Base-by-base conservation (phyloP, 2,888 invertebrate genomes). In the Cinara cedri region DNA sequence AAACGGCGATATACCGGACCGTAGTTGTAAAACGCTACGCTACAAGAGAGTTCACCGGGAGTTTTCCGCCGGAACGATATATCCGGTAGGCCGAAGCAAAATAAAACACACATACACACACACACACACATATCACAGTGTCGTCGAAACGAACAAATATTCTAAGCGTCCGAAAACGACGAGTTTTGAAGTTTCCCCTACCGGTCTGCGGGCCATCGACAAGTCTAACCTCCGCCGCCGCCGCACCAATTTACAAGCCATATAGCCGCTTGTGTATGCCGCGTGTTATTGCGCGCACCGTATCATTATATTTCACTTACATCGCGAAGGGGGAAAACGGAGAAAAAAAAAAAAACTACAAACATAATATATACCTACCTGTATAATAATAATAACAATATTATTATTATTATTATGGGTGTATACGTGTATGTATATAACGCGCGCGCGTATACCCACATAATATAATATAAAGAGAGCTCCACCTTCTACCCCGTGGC, bases 281-380 rank as follows among this genome's bases (percentile, higher is more conserved):
- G 6, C 68, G 68, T 21, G 66, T 55, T 68, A 46, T 68, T 26
- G 42, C 21, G 26, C 76, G 68, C 60, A 78, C 68, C 68, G 55
- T 78, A 78, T 78, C 76, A 78, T 78, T 78, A 78, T 78, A 70
- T 78, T 78, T 78, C 76, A 78, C 76, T 78, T 78, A 78, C 49
- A 49, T 76, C 76, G 65, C 21, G 68, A 44, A 46, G 76, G 42
- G 16, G 21, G 11, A 44, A 54, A 21, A 21, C 42, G 49, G 57
- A 19, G 57, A 21, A 54, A 44, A 70, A 54, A 54, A 34, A 34
- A 72, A 46, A 60, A 10, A 44, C 8, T 16, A 49, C n/a, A 46
- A 14, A 57, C 13, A 49, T 34, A 34, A 34, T 34, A 34, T 4
- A 34, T 34, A 34, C 3, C 3, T 34, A 34, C n/a, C n/a, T n/a